Conservation (phyloP, 2,113 vertebrate genomes). For the Mesembrinibis cayennensis region DNA sequence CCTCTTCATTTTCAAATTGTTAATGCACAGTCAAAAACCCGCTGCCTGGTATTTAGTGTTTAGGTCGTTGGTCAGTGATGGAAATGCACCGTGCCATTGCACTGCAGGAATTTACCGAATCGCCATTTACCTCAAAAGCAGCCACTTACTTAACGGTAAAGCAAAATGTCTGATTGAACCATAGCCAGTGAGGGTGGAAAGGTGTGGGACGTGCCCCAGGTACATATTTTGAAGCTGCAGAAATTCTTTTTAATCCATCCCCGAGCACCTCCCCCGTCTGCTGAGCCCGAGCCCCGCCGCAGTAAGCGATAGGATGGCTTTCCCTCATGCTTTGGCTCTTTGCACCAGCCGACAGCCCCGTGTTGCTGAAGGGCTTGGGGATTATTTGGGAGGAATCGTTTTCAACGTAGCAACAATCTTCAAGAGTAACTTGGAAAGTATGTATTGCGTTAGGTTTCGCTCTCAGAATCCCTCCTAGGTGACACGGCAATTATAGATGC, state of each 20-base stretch:
- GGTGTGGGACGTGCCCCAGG: not conserved
- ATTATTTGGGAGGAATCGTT: not conserved
- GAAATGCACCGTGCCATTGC: not conserved
- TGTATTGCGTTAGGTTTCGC: not conserved
- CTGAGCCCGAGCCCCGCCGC: not conserved
- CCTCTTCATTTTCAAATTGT: not conserved
- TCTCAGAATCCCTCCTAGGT: not conserved
- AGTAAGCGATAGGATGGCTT: not conserved
- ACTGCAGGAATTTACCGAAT: not conserved
- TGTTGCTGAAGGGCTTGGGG: not conserved
- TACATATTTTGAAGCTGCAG: not conserved
- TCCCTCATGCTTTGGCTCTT: not conserved
- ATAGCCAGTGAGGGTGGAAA: not conserved
- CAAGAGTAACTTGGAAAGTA: constrained; percentile 4
- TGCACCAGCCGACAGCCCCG: not conserved
- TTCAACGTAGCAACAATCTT: constrained; percentile 2
- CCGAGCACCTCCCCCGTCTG: not conserved
- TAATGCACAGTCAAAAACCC: not conserved
- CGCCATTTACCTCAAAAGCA: not conserved
- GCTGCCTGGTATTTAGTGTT: not conserved
- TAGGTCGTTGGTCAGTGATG: not conserved
- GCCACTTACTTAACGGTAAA: not conserved
- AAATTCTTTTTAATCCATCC: not conserved
- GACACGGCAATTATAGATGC: not conserved
- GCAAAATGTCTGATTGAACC: not conserved